Conservation (phyloP, 2,113 vertebrate genomes). For the Malurus alboscapulatus region DNA sequence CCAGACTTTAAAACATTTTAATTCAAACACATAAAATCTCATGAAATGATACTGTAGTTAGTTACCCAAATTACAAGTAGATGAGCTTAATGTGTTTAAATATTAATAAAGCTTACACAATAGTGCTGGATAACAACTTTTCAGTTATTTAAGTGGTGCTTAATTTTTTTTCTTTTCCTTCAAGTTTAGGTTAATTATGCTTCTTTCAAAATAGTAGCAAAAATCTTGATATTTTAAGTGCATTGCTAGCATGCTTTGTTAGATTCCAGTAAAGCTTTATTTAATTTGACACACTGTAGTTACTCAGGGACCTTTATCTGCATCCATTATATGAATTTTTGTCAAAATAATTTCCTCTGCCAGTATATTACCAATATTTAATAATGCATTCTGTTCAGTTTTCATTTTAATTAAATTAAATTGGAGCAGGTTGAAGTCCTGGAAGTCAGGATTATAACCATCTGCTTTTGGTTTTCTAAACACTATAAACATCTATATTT, state of each 20-base stretch:
- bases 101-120: constrained; percentile 7
- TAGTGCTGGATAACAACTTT: background rate
- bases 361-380: constrained; percentile 68
- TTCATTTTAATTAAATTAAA: constrained; percentile 74
- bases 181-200: constrained; percentile 29
- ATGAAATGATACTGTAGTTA: background rate
- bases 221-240: constrained; percentile 50
- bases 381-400: constrained; percentile 64
- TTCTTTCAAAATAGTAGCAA: constrained; percentile 49
- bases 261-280: constrained; percentile 56
- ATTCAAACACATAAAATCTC: background rate
- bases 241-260: constrained; percentile 48
- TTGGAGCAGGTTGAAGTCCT: constrained; percentile 56
- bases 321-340: constrained; percentile 72
- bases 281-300: constrained; percentile 63
- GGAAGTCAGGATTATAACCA: constrained; percentile 65
- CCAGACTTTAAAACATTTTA: background rate
- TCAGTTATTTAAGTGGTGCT: constrained; percentile 37
- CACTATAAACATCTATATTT: constrained; percentile 64
- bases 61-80: background rate
- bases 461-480: constrained; percentile 53
- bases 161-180: constrained; percentile 22
- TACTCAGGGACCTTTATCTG: constrained; percentile 58
- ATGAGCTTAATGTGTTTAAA: constrained; percentile 2
- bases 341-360: constrained; percentile 69